A percentile compares a stretch with the other conserved stretches of the same genome.
phyloP scores from a whole-genome alignment of 2,113 vertebrate species.

The Nannospalax galili region DNA sequence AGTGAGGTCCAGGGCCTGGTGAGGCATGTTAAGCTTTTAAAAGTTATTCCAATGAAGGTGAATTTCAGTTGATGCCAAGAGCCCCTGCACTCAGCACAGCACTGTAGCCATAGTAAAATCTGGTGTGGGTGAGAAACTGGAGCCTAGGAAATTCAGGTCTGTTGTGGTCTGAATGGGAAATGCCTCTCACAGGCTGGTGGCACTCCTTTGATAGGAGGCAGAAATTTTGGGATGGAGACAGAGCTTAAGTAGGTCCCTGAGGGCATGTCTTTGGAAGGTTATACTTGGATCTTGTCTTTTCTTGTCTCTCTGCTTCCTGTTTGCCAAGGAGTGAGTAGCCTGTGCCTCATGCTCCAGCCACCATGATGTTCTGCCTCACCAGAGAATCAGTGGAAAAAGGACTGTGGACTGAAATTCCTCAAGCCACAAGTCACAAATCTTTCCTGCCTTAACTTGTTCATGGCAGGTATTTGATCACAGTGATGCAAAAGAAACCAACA shows the following conservation, averaged over 20 bases:
- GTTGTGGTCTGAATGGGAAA: neutral
- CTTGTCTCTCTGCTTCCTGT: neutral
- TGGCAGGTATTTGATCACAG: neutral
- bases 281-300: neutral
- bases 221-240: neutral
- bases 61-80: neutral
- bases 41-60: neutral
- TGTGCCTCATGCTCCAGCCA: neutral
- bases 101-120: neutral
- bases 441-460: no score
- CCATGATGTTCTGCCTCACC: neutral
- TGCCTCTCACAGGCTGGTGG: neutral
- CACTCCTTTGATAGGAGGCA: neutral
- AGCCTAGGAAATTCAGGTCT: neutral
- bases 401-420: neutral
- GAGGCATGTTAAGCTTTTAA: neutral
- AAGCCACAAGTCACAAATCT: neutral
- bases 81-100: neutral
- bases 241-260: neutral
- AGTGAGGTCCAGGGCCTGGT: neutral
- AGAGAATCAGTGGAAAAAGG: neutral
- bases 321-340: neutral
- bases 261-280: neutral
- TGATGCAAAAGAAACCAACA: neutral
- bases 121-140: neutral